phyloP scores from a whole-genome alignment of 2,113 vertebrate genomes.

The Bos javanicus region DNA sequence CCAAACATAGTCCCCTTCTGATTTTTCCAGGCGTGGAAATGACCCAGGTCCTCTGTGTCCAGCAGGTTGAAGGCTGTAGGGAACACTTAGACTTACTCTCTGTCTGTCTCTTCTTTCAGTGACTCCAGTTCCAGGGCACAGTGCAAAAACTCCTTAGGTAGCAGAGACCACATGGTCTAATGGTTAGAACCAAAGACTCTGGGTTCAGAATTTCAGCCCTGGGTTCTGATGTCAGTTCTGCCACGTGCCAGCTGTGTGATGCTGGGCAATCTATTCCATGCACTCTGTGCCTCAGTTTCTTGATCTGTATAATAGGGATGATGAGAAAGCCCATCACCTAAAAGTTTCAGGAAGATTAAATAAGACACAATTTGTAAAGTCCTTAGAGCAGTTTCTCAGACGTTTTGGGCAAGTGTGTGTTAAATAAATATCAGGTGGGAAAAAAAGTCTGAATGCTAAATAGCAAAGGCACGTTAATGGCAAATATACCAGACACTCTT shows the following conservation, averaged over 20 bases:
- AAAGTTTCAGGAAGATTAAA: background rate
- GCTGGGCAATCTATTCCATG: no score
- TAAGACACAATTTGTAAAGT: background rate
- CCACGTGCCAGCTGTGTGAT: background rate
- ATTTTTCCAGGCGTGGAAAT: background rate
- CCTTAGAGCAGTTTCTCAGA: background rate
- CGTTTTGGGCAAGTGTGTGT: background rate
- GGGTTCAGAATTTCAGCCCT: background rate
- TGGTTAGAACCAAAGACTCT: background rate
- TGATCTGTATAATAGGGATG: background rate
- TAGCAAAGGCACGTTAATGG: background rate
- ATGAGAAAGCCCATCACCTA: background rate
- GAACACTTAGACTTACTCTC: background rate
- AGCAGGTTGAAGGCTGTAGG: background rate
- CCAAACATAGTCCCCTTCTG: background rate
- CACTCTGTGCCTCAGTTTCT: background rate
- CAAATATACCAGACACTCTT: background rate
- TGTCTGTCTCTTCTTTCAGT: background rate
- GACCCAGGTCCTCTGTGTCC: background rate
- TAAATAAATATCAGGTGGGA: background rate
- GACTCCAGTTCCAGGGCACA: background rate
- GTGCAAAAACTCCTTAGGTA: background rate
- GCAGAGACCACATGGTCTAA: background rate
- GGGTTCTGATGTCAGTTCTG: background rate
- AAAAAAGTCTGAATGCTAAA: background rate